Evolutionary conservation across 2,888 invertebrate species (phyloP).

Genomic region (Nymphalis polychloros): DNA sequence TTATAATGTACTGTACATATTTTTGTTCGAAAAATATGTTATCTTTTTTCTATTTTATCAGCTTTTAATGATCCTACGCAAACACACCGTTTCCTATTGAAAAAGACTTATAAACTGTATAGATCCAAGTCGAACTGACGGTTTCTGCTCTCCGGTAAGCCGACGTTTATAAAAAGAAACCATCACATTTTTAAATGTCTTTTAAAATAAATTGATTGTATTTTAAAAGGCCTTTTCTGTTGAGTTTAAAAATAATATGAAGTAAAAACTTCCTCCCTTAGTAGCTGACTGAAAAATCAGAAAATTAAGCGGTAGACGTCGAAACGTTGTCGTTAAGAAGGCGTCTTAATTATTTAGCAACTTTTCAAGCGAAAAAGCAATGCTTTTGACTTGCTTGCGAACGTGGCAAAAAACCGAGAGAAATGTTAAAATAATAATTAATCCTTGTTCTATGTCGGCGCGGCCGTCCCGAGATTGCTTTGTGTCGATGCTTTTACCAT

Average conservation of each 20-base stretch:
- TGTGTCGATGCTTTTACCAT: slow-evolving; percentile 67
- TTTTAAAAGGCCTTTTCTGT: background rate
- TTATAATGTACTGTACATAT: too few species aligned
- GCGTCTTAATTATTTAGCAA: slow-evolving; percentile 79
- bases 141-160: background rate
- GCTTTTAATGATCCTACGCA: too few species aligned
- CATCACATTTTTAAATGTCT: background rate
- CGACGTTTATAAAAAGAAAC: background rate
- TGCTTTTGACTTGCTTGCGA: slow-evolving; percentile 76
- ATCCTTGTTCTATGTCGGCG: slow-evolving; percentile 65
- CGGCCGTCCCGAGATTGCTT: slow-evolving; percentile 57
- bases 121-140: background rate
- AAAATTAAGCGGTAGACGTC: slow-evolving; percentile 61
- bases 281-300: slow-evolving; percentile 54
- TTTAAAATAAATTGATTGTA: background rate
- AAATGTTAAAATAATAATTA: slow-evolving; percentile 82
- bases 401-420: slow-evolving; percentile 71
- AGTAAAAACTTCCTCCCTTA: slow-evolving; percentile 45
- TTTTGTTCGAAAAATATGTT: too few species aligned
- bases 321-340: slow-evolving; percentile 70
- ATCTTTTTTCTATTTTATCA: too few species aligned
- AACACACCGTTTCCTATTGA: too few species aligned
- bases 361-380: slow-evolving; percentile 75
- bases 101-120: too few species aligned
- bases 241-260: slow-evolving; percentile 12